These are phyloP conservation scores for Pharmacophagus antenor DNA, from an alignment of 2,888 invertebrate species.

Conservation along the genomic window DNA sequence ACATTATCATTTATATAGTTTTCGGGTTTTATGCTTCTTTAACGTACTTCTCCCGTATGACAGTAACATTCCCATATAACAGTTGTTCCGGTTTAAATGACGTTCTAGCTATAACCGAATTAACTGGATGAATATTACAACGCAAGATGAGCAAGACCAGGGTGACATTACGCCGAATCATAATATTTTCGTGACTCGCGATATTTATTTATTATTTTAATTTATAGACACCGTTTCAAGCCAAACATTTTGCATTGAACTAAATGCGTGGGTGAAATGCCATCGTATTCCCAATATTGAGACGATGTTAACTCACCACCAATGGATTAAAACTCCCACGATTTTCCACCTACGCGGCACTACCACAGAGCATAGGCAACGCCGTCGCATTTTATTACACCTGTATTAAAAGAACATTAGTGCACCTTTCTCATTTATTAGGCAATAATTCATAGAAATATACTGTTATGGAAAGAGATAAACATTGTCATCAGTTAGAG, in stretches of 20 bases:
- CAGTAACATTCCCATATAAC: neutral
- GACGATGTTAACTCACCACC: neutral
- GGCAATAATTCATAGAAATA: no score
- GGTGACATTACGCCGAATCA: neutral
- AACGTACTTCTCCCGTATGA: neutral
- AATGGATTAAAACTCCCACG: neutral
- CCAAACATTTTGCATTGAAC: no score
- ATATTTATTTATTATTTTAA: no score
- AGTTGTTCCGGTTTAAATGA: neutral
- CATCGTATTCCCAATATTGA: neutral
- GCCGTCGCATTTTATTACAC: neutral
- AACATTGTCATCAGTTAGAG: no score
- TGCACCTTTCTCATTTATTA: neutral
- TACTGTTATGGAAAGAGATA: no score
- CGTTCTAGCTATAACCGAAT: neutral
- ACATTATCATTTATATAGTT: neutral
- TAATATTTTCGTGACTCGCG: neutral
- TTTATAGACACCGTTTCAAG: no score
- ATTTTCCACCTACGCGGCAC: neutral
- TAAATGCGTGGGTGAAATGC: neutral
- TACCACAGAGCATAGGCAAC: neutral
- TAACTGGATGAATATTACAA: neutral
- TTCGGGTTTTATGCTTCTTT: neutral
- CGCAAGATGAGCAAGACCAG: no score
- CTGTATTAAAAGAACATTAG: neutral